phyloP scores from a whole-genome alignment of 2,113 vertebrate genomes.

The Crocuta crocuta region DNA sequence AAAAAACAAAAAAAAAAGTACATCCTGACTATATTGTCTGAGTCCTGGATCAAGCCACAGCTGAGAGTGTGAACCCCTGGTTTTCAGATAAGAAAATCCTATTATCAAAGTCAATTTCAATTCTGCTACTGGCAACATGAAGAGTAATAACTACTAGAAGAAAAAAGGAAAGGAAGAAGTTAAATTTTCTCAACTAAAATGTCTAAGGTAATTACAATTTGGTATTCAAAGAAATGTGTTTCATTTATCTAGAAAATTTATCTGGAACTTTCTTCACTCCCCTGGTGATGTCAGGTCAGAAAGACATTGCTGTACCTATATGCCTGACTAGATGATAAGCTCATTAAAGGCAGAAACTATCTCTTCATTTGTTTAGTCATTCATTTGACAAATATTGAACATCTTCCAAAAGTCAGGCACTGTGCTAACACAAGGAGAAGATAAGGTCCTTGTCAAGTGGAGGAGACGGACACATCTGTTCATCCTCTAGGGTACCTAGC shows the following conservation, averaged over 20 bases:
- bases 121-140: not conserved
- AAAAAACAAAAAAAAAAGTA: not conserved
- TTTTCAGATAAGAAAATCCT: conserved; percentile 22
- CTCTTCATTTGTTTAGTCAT: not conserved
- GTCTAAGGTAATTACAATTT: not conserved
- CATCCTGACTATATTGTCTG: not conserved
- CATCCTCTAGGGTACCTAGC: not conserved
- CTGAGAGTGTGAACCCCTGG: not conserved
- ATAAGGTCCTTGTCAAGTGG: not conserved
- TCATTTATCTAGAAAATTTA: conserved; percentile 20
- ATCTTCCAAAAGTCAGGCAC: not conserved
- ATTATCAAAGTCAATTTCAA: conserved; percentile 6
- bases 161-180: not conserved
- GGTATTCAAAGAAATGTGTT: not conserved
- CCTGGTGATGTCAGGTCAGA: not conserved
- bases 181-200: not conserved
- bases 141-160: not conserved
- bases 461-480: not conserved
- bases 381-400: not conserved
- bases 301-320: not conserved
- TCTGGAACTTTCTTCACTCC: not conserved
- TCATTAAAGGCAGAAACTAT: not conserved
- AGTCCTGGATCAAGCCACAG: not conserved
- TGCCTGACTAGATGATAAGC: not conserved
- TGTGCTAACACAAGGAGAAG: not conserved